phyloP scores from a whole-genome alignment of 2,888 invertebrate genomes.

The Ochlodes sylvanus region DNA sequence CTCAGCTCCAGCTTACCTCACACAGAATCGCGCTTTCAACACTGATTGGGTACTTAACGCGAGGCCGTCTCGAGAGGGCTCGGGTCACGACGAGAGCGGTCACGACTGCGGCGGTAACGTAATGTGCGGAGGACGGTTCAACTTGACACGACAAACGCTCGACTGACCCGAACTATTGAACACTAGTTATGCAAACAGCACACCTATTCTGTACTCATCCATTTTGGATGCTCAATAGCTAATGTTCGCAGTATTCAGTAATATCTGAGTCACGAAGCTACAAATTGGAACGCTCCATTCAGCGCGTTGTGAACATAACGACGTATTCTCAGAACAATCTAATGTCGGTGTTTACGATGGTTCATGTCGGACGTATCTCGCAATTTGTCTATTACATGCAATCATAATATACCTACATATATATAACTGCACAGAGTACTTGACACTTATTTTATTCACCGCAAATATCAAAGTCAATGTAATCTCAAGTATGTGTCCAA shows the following conservation, averaged over 20 bases:
- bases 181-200: conserved; percentile 16
- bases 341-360: conserved; percentile 28
- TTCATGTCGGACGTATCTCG: conserved; percentile 14
- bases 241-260: conserved; percentile 25
- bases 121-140: conserved; percentile 17
- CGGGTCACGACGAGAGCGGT: conserved; percentile 23
- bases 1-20: conserved; percentile 58
- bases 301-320: conserved; percentile 19
- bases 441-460: background rate
- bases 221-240: conserved; percentile 17
- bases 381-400: conserved; percentile 21
- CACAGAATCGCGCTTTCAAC: conserved; percentile 18
- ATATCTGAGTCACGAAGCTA: conserved; percentile 30
- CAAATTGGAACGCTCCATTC: conserved; percentile 23
- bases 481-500: too few relatives aligned
- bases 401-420: background rate
- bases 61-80: conserved; percentile 4
- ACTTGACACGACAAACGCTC: conserved; percentile 25
- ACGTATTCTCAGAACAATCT: conserved; percentile 24
- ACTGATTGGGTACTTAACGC: conserved; percentile 27
- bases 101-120: conserved; percentile 24
- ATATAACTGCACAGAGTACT: conserved; percentile 5
- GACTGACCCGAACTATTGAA: conserved; percentile 18
- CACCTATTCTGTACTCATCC: conserved; percentile 19
- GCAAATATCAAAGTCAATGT: too few relatives aligned